Conservation (phyloP, 2,888 invertebrate genomes). For the Entomobrya multifasciata region DNA sequence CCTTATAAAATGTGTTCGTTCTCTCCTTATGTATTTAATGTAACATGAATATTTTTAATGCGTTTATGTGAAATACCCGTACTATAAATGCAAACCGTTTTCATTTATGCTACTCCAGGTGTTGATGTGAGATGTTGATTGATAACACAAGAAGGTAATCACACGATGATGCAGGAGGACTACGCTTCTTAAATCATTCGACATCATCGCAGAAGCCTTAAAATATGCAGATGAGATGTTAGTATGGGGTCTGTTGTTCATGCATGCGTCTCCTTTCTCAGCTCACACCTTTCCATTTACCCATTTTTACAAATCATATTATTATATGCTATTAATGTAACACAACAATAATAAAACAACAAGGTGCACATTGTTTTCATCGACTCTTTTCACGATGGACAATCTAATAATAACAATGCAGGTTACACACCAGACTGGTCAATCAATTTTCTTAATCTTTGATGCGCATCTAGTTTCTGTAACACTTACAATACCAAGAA, state of each 20-base stretch:
- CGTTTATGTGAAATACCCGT: conserved; percentile 25
- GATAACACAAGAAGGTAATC: conserved; percentile 35
- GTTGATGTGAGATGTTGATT: conserved; percentile 70
- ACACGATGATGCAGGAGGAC: conserved; percentile 7
- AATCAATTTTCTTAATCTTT: conserved; percentile 22
- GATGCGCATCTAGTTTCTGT: not conserved
- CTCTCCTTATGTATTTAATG: no score
- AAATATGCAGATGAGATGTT: conserved; percentile 54
- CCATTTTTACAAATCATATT: conserved; percentile 17
- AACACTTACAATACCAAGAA: not conserved
- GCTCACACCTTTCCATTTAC: conserved; percentile 34
- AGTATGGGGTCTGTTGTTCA: conserved; percentile 54
- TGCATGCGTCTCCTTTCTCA: not conserved
- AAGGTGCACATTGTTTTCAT: conserved; percentile 27
- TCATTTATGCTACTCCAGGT: conserved; percentile 58
- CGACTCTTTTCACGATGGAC: not conserved
- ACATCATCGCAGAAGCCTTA: conserved; percentile 50
- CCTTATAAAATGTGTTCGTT: not conserved
- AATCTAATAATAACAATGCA: conserved; percentile 19
- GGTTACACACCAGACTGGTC: no score
- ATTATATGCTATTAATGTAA: no score
- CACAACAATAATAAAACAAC: conserved; percentile 24
- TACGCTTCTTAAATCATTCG: no score
- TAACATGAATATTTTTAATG: conserved; percentile 27
- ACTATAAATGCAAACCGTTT: conserved; percentile 17